Evolutionary conservation across 2,113 vertebrate genomes (phyloP).

Genomic region (Pterophyllum scalare): DNA sequence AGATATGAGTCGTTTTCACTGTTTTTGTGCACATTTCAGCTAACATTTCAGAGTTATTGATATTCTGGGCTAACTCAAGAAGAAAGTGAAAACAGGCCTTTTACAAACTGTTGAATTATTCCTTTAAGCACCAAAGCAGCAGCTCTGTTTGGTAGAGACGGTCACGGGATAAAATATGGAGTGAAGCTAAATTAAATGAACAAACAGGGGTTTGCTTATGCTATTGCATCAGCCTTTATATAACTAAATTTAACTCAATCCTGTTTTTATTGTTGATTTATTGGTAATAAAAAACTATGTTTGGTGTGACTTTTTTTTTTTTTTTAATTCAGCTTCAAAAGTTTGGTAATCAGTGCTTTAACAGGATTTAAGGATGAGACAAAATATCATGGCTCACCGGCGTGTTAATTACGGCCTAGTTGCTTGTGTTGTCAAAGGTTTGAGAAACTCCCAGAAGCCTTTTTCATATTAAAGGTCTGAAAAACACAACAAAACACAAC

Average conservation of each 20-base stretch:
- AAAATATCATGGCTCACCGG: conserved; percentile 27
- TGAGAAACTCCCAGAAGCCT: conserved; percentile 15
- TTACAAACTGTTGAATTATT: neutral
- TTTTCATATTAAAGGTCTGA: conserved; percentile 27
- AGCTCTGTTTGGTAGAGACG: neutral
- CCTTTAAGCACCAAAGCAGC: conserved; percentile 1
- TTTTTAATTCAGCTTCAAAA: neutral
- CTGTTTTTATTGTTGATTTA: neutral
- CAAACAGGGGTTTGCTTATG: neutral
- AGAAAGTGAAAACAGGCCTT: neutral
- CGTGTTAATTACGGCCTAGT: conserved; percentile 34
- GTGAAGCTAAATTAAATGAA: too few relatives aligned
- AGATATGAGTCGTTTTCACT: neutral
- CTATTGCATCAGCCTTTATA: neutral
- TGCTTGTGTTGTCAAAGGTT: conserved; percentile 12
- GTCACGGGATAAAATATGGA: too few relatives aligned
- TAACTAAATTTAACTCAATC: neutral
- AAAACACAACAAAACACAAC: neutral
- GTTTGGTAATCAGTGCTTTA: neutral
- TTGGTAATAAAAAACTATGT: neutral
- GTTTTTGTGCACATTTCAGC: neutral
- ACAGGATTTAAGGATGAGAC: conserved; percentile 28
- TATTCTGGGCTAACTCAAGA: neutral
- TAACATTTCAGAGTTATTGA: neutral
- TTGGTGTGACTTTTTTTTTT: neutral